Conservation (phyloP, 2,797 vertebrate species). For the Esox masquinongy region DNA sequence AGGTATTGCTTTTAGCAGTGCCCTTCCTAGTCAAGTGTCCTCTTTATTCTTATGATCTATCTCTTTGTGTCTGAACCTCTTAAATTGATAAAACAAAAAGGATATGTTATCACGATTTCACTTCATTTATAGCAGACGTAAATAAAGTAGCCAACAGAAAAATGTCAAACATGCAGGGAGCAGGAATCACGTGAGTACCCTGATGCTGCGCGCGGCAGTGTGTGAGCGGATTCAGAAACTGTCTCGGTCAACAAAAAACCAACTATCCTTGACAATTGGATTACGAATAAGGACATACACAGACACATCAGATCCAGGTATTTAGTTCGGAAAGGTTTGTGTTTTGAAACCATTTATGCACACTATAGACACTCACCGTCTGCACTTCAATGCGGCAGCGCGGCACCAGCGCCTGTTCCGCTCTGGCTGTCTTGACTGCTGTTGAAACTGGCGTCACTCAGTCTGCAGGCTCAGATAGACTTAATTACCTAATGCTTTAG, state of each 20-base stretch:
- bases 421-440: slow-evolving; percentile 28
- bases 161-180: not conserved
- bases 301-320: not conserved
- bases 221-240: not conserved
- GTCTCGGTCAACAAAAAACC: not conserved
- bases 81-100: not conserved
- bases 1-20: not conserved
- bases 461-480: slow-evolving; percentile 83
- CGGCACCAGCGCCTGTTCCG: slow-evolving; percentile 52
- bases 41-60: not conserved
- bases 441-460: slow-evolving; percentile 85
- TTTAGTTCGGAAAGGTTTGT: not conserved
- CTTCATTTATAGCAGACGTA: not conserved
- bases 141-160: not conserved
- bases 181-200: not conserved
- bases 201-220: not conserved
- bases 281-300: not conserved
- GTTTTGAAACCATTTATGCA: slow-evolving; percentile 34
- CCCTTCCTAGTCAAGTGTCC: not conserved
- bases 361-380: slow-evolving; percentile 17
- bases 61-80: not conserved
- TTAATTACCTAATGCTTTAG: slow-evolving; percentile 79
- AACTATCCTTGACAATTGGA: not conserved
- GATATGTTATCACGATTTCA: not conserved
- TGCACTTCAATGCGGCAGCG: slow-evolving; percentile 38